phyloP scores from a whole-genome alignment of 2,113 vertebrate species.

The Aegotheles bennettii region DNA sequence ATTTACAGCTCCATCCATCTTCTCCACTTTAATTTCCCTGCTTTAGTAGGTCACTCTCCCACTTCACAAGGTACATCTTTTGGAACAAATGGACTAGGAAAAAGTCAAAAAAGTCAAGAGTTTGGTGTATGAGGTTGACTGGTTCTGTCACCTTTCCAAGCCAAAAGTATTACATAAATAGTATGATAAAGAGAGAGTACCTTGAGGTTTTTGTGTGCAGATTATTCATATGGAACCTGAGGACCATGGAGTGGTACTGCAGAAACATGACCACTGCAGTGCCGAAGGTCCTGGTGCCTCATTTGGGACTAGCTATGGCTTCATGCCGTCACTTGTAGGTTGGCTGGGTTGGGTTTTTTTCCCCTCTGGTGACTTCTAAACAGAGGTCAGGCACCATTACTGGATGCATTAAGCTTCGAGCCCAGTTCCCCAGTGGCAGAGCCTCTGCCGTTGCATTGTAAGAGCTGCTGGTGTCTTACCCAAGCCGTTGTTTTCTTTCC shows the following conservation, averaged over 20 bases:
- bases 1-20: background rate
- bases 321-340: background rate
- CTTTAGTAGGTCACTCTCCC: background rate
- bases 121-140: background rate
- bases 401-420: background rate
- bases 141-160: background rate
- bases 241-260: background rate
- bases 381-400: background rate
- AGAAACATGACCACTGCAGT: background rate
- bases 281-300: background rate
- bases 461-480: background rate
- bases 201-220: background rate
- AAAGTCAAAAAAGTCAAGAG: background rate
- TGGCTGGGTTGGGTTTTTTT: background rate
- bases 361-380: background rate
- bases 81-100: background rate
- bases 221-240: background rate
- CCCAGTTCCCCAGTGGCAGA: background rate
- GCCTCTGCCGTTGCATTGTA: background rate
- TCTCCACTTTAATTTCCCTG: background rate
- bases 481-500: background rate
- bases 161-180: background rate
- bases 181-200: background rate
- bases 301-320: background rate
- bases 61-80: background rate